Evolutionary conservation across 1,140 invertebrate species (phyloP), one percentile per base, ranked within the genome.

Genomic region (Micrasema longulum): DNA sequence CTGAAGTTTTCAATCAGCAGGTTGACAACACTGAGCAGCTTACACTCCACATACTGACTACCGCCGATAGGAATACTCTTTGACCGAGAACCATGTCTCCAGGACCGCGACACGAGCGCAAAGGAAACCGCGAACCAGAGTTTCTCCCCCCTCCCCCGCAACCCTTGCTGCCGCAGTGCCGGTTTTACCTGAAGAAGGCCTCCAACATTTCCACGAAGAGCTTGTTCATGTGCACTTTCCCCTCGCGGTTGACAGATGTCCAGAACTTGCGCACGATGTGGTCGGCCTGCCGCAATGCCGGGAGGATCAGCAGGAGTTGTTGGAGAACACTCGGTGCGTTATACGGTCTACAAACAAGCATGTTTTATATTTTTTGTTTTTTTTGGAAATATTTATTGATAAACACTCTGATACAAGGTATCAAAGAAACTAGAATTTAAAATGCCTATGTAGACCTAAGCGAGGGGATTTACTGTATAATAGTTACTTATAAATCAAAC

Each of bases 181-280:
- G 64, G 80, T 81, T 70, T 76, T 86, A 88, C 81, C 87, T 84
- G 76, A 88, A 84, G 74, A 88, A 89, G 2, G 92, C 90, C 81
- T 98, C 96, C 60, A 98, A 87, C 97, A 99, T 99, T 86, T 99
- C 97, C 23, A 97, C 88, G 82, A 99, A 97, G 7, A 98, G 88
- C 85, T 98, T 98, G 85, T 98, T 97, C 95, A 99, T 97, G 55
- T 91, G 90, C 57, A 97, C 93, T 78, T 93, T 92, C 14, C 94
- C 92, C 73, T 95, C 95, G 77, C 92, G 90, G 77, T 96, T 93
- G 12, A 98, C 90, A 77, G 87, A 89, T 2, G 91, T 90, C 97
- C 97, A 99, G 83, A 97, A 98, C 76, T 91, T 90, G 53, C 96
- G 88, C 53, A 97, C 90, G 18, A 95, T 90, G 20, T 91, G 89